phyloP scores from a whole-genome alignment of 2,113 vertebrate species.

The Alexandromys fortis region DNA sequence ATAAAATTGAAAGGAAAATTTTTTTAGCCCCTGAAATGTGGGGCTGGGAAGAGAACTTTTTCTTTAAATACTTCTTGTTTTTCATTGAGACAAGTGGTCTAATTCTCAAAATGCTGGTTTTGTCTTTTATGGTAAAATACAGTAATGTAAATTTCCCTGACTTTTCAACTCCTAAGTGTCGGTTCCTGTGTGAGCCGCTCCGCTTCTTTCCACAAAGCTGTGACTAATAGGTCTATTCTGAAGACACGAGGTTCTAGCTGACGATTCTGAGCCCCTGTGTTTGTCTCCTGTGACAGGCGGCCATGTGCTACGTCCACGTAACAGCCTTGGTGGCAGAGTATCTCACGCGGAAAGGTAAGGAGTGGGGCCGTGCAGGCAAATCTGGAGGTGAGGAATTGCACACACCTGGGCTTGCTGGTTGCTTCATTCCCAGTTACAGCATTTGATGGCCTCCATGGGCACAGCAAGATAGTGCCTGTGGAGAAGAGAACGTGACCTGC shows the following conservation, averaged over 20 bases:
- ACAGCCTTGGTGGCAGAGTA: slow-evolving; percentile 97
- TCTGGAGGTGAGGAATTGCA: background rate
- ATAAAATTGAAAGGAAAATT: background rate
- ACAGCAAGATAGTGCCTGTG: background rate
- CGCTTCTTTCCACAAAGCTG: background rate
- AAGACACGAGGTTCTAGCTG: accelerated
- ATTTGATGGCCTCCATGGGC: background rate
- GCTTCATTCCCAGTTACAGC: background rate
- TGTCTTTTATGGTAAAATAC: background rate
- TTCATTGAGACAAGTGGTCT: background rate
- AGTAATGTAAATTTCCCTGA: background rate
- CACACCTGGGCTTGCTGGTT: background rate
- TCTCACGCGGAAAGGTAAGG: slow-evolving; percentile 94
- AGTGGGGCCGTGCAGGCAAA: background rate
- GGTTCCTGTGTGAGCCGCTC: background rate
- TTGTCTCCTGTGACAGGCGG: slow-evolving; percentile 88
- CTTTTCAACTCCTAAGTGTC: background rate
- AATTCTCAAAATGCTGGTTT: background rate
- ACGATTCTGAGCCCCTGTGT: background rate
- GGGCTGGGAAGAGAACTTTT: background rate
- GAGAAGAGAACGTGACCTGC: background rate
- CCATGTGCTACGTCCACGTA: slow-evolving; percentile 97
- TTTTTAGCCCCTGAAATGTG: background rate
- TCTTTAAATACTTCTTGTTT: background rate
- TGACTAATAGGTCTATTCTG: too few species aligned